phyloP scores from a whole-genome alignment of 1,140 invertebrate genomes.

The Anagrus nilaparvatae region DNA sequence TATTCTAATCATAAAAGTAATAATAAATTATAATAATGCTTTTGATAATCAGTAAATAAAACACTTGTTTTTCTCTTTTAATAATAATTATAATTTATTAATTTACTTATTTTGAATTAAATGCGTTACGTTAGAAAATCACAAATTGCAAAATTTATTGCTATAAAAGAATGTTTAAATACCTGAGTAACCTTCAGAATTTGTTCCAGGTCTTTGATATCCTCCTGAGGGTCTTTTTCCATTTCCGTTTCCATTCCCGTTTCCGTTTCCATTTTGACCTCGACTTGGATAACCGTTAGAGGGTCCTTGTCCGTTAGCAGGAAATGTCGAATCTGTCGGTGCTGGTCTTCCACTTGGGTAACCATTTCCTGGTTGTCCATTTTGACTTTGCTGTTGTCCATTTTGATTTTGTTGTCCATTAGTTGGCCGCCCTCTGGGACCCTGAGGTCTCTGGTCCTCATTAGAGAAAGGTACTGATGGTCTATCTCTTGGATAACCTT shows the following conservation, averaged over 20 bases:
- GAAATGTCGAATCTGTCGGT: slow-evolving; percentile 3
- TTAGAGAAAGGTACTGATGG: slow-evolving; percentile 13
- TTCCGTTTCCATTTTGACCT: too few relatives aligned
- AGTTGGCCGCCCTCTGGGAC: slow-evolving; percentile 2
- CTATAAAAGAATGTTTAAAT: too few relatives aligned
- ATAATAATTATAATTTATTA: too few relatives aligned
- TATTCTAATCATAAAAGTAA: too few relatives aligned
- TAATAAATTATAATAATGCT: too few relatives aligned
- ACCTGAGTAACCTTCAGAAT: slow-evolving; percentile 7
- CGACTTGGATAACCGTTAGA: slow-evolving; percentile 20
- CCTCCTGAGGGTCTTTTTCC: too few relatives aligned
- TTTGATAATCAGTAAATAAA: too few relatives aligned
- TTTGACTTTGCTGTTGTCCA: slow-evolving; percentile 16
- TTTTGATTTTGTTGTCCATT: neutral
- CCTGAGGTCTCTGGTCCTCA: neutral
- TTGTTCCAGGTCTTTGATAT: slow-evolving; percentile 21
- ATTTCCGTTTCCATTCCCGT: too few relatives aligned
- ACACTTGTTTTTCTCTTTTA: too few relatives aligned
- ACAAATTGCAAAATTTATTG: too few relatives aligned
- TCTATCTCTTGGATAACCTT: slow-evolving; percentile 24
- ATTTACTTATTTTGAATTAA: too few relatives aligned
- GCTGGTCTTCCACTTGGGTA: slow-evolving; percentile 13
- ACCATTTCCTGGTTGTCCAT: slow-evolving; percentile 18
- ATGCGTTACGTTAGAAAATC: too few relatives aligned
- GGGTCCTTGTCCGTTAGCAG: slow-evolving; percentile 8